Base-by-base conservation (phyloP, 2,888 invertebrate genomes). In the Therioaphis trifolii region DNA sequence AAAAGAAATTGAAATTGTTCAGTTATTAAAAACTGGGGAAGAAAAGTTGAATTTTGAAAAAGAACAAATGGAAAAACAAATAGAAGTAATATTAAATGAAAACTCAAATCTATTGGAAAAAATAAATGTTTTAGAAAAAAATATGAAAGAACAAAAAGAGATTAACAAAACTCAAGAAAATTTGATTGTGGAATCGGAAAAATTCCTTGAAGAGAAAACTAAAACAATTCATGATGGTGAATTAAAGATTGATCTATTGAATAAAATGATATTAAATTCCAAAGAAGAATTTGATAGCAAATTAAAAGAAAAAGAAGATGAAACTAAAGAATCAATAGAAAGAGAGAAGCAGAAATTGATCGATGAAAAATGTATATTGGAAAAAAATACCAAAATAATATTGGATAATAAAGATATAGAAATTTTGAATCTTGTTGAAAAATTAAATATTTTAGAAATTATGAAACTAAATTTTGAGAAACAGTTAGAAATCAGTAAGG, bases 391-490 rank as follows among this genome's bases (percentile, higher is more conserved):
- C n/a, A 49, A 24, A 7, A 1, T 12, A 4, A 24, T 58, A 2
- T 61, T 82, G 18, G 40, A 82, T 11, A 35, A 63, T 61, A 82
- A 63, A 49, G 63, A 78, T 55, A 55, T 49, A 61, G 61, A 84
- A 69, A 71, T 58, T 35, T n/a, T n/a, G 1, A 46, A 55, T 49
- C 35, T 78, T 40, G 18, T 43, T 7, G 35, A 77, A 49, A 71
- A 84, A 79, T 21, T 71, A 29, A 49, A 55, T 52, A 12, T 9
- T 29, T 43, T 63, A 4, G 46, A 61, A 35, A 46, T 18, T 24
- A 49, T n/a, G 24, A 71, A 78, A n/a, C 43, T 71, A 29, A 35
- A 49, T 18, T 29, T 63, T 3, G 78, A 84, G 9, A 24, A 74
- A 61, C 61, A 82, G 5, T 43, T 77, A 9, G 76, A 84, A 7